Evolutionary conservation across 2,113 vertebrate species (phyloP).

Genomic region (Podiceps cristatus): DNA sequence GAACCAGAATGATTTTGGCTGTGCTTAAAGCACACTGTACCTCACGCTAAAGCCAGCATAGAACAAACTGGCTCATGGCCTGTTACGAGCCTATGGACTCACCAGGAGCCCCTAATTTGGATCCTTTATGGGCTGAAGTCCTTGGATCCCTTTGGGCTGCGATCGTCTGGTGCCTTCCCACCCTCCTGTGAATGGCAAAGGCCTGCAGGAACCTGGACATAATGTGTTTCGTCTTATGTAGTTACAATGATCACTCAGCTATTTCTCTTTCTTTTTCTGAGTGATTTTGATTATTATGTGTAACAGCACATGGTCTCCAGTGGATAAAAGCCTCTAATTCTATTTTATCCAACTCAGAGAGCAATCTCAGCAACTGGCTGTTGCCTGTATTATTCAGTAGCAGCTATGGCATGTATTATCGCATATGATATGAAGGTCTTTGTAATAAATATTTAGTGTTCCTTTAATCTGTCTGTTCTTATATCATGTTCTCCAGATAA

Average conservation of each 20-base stretch:
- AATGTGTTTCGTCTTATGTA: background rate
- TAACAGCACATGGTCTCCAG: background rate
- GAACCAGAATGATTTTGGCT: background rate
- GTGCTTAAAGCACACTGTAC: fast-evolving
- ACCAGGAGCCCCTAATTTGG: background rate
- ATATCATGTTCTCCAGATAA: constrained; percentile 44
- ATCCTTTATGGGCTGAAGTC: background rate
- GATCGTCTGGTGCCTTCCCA: background rate
- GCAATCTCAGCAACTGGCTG: constrained; percentile 27
- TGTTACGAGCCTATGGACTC: background rate
- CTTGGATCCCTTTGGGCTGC: background rate
- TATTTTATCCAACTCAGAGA: constrained; percentile 67
- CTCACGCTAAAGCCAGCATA: background rate
- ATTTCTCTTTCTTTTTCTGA: constrained; percentile 34
- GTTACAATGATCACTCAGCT: background rate
- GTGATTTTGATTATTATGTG: constrained; percentile 59
- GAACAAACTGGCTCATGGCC: background rate
- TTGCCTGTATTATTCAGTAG: constrained; percentile 59
- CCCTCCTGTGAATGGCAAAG: fast-evolving
- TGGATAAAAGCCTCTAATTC: constrained; percentile 64
- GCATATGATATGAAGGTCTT: background rate
- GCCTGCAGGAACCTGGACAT: background rate
- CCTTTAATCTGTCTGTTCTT: constrained; percentile 58
- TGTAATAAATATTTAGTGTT: constrained; percentile 52
- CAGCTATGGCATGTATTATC: constrained; percentile 25